Base-by-base conservation (phyloP, 2,797 vertebrate species). In the Chlorospingus flavigularis region DNA sequence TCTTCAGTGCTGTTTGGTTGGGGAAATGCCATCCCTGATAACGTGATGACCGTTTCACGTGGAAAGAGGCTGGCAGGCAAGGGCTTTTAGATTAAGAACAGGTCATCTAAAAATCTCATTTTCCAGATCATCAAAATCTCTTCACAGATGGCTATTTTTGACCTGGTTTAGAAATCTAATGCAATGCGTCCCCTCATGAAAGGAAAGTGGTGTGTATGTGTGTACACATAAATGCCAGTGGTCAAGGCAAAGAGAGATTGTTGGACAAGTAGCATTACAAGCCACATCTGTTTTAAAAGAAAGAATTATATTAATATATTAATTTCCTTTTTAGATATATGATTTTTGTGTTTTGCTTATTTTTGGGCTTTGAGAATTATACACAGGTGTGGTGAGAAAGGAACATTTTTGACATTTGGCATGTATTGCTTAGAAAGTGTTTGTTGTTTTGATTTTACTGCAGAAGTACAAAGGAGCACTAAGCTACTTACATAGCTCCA, bases 91-190 rank as follows among this genome's bases (percentile, higher is more conserved):
- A 75, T 97, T 97, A 94, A 87, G 92, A 90, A 54, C 62, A 96
- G 93, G 83, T 91, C 88, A 85, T 78, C 73, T 95, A 94, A 96
- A 95, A 94, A 87, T 78, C 86, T 95, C 48, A 84, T 83, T 94
- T 96, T 96, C 92, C 70, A 84, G 90, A 70, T 91, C 70, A 70
- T 92, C 75, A 55, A n/a, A 96, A 92, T 95, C 90, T 87, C 79
- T 78, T 86, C 62, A 60, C 93, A 91, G 92, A 94, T 93, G 95
- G 91, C 80, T 87, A 20, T 75, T 89, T 83, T 77, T 92, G 92
- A 94, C 86, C 90, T 96, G 92, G 81, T 94, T 97, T 96, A 94
- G 76, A 95, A 97, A 93, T 91, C 51, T 78, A 86, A 31, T 67
- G 92, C 92, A 82, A 23, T 94, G 80, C 92, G 84, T 47, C 76